Evolutionary conservation across 1,140 invertebrate genomes (phyloP), one percentile per base, ranked within the genome.

Genomic region (Anastrepha ludens): DNA sequence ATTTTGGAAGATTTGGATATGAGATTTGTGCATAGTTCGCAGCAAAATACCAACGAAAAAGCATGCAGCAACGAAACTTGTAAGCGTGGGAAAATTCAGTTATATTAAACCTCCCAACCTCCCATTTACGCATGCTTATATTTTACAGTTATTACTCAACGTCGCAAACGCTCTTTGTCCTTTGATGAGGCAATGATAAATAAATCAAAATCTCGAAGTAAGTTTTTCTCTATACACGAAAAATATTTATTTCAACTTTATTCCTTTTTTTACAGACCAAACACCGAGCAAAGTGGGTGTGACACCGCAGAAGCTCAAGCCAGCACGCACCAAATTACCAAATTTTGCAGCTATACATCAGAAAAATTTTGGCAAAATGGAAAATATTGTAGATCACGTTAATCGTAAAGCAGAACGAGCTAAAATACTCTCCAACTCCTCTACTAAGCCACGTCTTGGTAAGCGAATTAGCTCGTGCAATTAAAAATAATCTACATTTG

Each of bases 311-410:
- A 88, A 81, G 29, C 17, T 9, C 1, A 85, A 85, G 41, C 85
- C 59, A 87, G 89, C 9, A 65, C 93, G 91, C 90, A 94, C 91
- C 62, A 95, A 94, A 90, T 91, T 94, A 88, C 96, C 96, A 13
- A 95, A 96, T 92, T 96, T 96, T 89, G 94, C 94, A 5, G 94
- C 94, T 7, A 94, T 96, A 62, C 96, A 96, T 89, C 93, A 95
- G 89, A 94, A 94, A 89, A 94, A 94, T 74, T 96, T 96, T 89
- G 93, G 93, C 5, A 94, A 94, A 90, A 95, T 96, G 95, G 95
- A 96, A 91, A 96, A 95, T 60, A 88, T 96, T 15, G 93, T 94
- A 44, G 95, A 96, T 90, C 94, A 94, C 88, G 93, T 95, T 85
- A 91, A 92, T 90, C 91, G 94, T 88, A 95, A 93, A 91, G 94